Percentiles rank a stretch among this genome's conserved stretches.
Conservation (phyloP, 2,113 vertebrate species). For the Albula glossodonta region DNA sequence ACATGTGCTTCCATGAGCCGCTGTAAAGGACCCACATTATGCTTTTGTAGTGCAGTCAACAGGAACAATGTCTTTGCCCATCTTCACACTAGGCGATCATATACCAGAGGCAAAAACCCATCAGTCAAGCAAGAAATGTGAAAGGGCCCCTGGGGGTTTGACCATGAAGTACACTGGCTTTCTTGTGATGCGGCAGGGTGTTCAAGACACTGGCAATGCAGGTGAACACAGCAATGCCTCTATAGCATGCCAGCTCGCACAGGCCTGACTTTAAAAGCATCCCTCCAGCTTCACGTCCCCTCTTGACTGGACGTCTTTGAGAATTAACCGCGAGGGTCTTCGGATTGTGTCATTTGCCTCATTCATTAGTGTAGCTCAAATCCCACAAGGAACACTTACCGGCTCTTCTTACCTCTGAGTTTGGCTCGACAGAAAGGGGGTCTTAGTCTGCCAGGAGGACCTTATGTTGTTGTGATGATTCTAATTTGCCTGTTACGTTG, state of each 20-base stretch:
- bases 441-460: background rate
- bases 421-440: background rate
- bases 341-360: background rate
- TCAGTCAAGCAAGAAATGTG: too few species aligned
- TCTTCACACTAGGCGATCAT: too few species aligned
- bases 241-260: background rate
- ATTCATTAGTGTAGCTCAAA: background rate
- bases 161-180: background rate
- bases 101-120: too few species aligned
- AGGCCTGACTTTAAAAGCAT: background rate
- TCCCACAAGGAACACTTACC: background rate
- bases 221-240: background rate
- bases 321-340: background rate
- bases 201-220: too few species aligned
- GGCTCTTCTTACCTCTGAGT: background rate
- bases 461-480: too few species aligned
- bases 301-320: background rate
- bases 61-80: too few species aligned
- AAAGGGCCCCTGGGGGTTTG: background rate
- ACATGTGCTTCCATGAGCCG: too few species aligned
- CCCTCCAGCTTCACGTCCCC: background rate
- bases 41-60: too few species aligned
- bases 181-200: background rate
- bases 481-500: slow-evolving; percentile 42
- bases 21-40: too few species aligned